Conservation (phyloP, 2,113 vertebrate genomes). For the Thalassarche chlororhynchos region DNA sequence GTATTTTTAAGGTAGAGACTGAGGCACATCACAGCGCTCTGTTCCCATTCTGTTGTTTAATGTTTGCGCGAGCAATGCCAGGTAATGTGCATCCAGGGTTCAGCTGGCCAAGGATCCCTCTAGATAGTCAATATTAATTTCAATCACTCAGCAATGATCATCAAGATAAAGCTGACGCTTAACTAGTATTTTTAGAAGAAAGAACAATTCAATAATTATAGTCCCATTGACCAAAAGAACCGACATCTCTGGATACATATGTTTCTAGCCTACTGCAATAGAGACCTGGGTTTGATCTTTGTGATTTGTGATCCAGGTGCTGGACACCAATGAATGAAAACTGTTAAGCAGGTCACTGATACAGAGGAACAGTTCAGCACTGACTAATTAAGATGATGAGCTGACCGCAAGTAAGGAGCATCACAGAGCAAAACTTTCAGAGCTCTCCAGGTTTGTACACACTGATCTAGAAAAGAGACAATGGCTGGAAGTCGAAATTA, state of each 20-base stretch:
- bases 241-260: fast-evolving
- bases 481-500: neutral
- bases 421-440: neutral
- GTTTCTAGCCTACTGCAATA: neutral
- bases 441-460: neutral
- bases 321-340: neutral
- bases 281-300: neutral
- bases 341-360: neutral
- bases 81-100: neutral
- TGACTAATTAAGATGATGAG: neutral
- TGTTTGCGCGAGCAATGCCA: neutral
- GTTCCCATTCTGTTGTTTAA: neutral
- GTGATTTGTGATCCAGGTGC: neutral
- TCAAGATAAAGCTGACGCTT: neutral
- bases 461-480: neutral
- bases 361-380: neutral
- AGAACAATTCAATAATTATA: neutral
- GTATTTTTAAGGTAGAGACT: neutral
- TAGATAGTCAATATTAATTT: neutral
- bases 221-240: neutral
- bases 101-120: neutral
- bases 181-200: neutral
- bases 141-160: neutral
- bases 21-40: neutral
- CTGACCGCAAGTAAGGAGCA: neutral